These are phyloP conservation scores for Napeogenes sylphis DNA, from an alignment of 2,888 invertebrate species.

Conservation along the genomic window DNA sequence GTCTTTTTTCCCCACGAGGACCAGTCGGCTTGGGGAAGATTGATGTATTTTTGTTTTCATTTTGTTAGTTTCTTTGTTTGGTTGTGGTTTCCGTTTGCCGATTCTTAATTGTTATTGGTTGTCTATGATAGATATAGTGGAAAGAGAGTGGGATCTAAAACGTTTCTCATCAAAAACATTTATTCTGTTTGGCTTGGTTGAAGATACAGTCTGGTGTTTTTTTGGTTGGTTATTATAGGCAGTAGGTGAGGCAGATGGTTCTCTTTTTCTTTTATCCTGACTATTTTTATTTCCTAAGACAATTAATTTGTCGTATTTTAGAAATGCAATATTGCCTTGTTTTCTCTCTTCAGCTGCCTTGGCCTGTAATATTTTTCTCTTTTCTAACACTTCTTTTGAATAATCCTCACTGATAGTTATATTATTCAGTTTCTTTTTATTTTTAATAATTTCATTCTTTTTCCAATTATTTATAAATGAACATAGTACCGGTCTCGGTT, in stretches of 20 bases:
- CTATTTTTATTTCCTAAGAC: background rate
- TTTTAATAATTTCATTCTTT: conserved; percentile 31
- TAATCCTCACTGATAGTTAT: conserved; percentile 33
- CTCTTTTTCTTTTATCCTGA: conserved; percentile 24
- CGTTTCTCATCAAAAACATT: conserved; percentile 7
- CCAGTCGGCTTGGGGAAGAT: too few species aligned
- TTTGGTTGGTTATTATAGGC: background rate
- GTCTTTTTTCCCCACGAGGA: too few species aligned
- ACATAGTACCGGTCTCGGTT: conserved; percentile 23
- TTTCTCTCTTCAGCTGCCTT: conserved; percentile 30
- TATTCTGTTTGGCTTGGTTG: conserved; percentile 26
- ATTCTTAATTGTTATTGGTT: too few species aligned
- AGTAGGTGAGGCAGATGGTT: conserved; percentile 24
- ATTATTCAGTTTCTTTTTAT: conserved; percentile 29
- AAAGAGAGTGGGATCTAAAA: too few species aligned
- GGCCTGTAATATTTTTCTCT: conserved; percentile 28
- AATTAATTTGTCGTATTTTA: background rate
- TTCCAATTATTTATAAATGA: conserved; percentile 29
- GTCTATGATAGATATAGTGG: too few species aligned
- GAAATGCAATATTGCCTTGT: conserved; percentile 15
- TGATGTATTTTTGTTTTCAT: too few species aligned
- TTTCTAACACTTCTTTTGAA: conserved; percentile 35
- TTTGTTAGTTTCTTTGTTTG: too few species aligned
- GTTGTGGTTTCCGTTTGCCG: too few species aligned
- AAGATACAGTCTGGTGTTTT: conserved; percentile 25